Conservation (phyloP, 2,797 vertebrate genomes). For the Pseudopleuronectes americanus region DNA sequence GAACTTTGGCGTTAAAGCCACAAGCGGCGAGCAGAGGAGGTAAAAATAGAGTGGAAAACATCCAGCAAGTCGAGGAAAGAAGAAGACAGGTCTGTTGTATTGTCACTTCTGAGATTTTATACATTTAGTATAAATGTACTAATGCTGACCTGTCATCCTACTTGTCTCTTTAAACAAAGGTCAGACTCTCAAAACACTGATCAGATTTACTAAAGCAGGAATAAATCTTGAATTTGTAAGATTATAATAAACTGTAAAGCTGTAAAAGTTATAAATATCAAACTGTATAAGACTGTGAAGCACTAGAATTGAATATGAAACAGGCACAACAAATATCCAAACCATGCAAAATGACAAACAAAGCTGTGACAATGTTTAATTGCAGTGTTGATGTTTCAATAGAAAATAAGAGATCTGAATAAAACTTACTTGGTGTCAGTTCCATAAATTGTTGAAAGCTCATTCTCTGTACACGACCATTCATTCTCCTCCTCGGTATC, state of each 20-base stretch:
- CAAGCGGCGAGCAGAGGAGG: slow-evolving; percentile 21
- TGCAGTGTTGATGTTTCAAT: background rate
- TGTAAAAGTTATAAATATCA: no score
- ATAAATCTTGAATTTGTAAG: slow-evolving; percentile 2
- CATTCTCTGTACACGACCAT: slow-evolving; percentile 84
- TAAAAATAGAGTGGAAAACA: slow-evolving; percentile 27
- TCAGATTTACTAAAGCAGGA: slow-evolving; percentile 14
- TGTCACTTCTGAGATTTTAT: background rate
- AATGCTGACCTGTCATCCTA: slow-evolving; percentile 3
- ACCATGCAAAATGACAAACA: slow-evolving; percentile 10
- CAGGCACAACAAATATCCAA: slow-evolving; percentile 22
- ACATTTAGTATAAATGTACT: background rate
- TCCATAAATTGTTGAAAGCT: slow-evolving; percentile 72
- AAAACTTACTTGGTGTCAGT: slow-evolving; percentile 79
- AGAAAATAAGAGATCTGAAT: slow-evolving; percentile 1
- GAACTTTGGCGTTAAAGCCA: slow-evolving; percentile 52
- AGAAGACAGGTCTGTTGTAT: background rate
- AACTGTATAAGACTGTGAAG: background rate
- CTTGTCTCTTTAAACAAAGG: background rate
- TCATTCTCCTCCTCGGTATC: slow-evolving; percentile 79
- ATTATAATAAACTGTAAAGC: no score
- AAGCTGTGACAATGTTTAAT: background rate
- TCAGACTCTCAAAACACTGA: background rate
- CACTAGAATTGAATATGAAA: slow-evolving; percentile 15
- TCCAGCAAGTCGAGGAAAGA: background rate